These are phyloP conservation scores for Athripsodes cinereus DNA, from an alignment of 2,888 invertebrate genomes.

Conservation along the genomic window DNA sequence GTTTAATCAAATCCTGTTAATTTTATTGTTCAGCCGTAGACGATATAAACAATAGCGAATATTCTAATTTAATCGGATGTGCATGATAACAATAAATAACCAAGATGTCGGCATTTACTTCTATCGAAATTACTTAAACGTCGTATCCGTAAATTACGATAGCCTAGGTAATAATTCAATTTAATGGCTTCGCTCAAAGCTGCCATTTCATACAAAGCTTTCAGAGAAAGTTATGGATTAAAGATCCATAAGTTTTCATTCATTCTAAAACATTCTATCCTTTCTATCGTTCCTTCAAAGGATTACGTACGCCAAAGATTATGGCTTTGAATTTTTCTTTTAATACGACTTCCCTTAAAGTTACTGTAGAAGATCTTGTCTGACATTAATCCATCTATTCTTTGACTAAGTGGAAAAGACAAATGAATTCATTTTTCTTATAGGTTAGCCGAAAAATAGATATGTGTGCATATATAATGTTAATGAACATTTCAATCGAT, in stretches of 20 bases:
- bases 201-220: slow-evolving; percentile 15
- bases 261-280: slow-evolving; percentile 12
- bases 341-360: too few relatives aligned
- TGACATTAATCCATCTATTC: too few relatives aligned
- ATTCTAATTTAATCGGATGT: slow-evolving; percentile 10
- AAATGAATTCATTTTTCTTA: too few relatives aligned
- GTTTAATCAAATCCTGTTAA: not conserved
- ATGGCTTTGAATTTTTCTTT: slow-evolving; percentile 3
- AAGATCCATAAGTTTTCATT: slow-evolving; percentile 16
- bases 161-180: slow-evolving; percentile 14
- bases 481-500: too few relatives aligned
- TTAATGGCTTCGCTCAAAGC: slow-evolving; percentile 13
- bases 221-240: slow-evolving; percentile 18
- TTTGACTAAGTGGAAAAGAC: too few relatives aligned
- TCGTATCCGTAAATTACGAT: slow-evolving; percentile 14
- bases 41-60: slow-evolving; percentile 5
- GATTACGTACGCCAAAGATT: slow-evolving; percentile 3
- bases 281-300: not conserved
- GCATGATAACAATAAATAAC: slow-evolving; percentile 14
- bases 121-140: slow-evolving; percentile 20
- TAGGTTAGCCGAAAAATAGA: too few relatives aligned
- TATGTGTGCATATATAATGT: too few relatives aligned
- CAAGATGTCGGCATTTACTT: slow-evolving; percentile 12
- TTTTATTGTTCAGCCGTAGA: not conserved
- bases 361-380: too few relatives aligned